Conservation (phyloP, 2,888 invertebrate species). For the Heliconius erato region DNA sequence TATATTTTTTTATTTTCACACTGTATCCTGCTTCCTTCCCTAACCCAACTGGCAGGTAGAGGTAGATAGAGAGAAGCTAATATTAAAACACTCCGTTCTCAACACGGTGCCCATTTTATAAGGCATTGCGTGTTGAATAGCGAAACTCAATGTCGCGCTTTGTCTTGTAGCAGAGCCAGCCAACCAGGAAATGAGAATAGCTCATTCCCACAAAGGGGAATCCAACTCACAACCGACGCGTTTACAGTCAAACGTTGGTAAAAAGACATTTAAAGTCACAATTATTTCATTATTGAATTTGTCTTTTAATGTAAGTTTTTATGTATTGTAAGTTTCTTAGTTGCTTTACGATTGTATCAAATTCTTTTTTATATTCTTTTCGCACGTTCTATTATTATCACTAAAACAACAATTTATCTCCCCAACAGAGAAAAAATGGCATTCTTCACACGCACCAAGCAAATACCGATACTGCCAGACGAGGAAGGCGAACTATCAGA, state of each 20-base stretch:
- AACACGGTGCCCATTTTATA: no score
- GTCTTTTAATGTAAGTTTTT: not conserved
- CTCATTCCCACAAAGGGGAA: not conserved
- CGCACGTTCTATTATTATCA: not conserved
- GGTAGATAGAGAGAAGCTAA: no score
- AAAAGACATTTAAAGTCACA: no score
- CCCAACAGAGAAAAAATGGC: constrained; percentile 96
- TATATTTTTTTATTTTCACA: not conserved
- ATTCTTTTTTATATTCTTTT: not conserved
- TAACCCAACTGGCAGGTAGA: no score
- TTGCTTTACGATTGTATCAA: not conserved
- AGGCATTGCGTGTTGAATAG: no score
- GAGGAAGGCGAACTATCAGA: constrained; percentile 85
- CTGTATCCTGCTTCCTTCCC: not conserved
- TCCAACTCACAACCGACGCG: not conserved
- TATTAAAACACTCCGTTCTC: no score
- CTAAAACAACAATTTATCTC: constrained; percentile 31
- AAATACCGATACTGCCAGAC: constrained; percentile 90
- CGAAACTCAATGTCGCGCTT: no score
- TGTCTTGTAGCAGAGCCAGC: no score
- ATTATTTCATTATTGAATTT: not conserved
- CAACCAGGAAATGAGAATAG: no score
- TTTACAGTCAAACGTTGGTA: not conserved
- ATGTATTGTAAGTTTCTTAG: not conserved
- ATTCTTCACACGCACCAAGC: constrained; percentile 94